Percentiles rank a stretch among this genome's conserved stretches.
These are phyloP conservation scores for Bombus ignitus DNA, from an alignment of 1,140 invertebrate genomes.

Conservation along the genomic window DNA sequence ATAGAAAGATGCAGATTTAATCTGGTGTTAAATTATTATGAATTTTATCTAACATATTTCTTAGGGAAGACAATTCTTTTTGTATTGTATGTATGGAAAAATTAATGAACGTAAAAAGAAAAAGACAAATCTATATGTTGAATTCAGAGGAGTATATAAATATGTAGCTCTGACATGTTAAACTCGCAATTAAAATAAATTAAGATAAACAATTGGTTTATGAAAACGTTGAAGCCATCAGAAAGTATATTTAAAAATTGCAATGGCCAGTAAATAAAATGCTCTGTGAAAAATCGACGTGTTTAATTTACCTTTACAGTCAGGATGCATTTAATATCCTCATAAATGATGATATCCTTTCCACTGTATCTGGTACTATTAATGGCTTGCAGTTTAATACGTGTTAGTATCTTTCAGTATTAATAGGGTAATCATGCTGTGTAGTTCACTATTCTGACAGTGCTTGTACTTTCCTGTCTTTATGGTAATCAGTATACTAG, in stretches of 20 bases:
- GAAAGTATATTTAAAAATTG: not conserved
- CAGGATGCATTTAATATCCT: not conserved
- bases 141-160: not conserved
- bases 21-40: not conserved
- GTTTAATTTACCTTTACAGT: not conserved
- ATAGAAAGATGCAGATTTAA: not conserved
- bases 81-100: not conserved
- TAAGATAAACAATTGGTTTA: not conserved
- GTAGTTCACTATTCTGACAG: conserved; percentile 42
- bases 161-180: not conserved
- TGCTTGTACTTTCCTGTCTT: conserved; percentile 1
- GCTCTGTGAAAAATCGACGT: not conserved
- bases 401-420: conserved; percentile 40
- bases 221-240: not conserved
- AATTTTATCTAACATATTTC: not conserved
- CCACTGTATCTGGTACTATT: not conserved
- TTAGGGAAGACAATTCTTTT: not conserved
- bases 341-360: not conserved
- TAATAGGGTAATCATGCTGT: conserved; percentile 49
- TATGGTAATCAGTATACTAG: not conserved
- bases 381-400: conserved; percentile 30
- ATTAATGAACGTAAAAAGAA: not conserved
- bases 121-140: not conserved
- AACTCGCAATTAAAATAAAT: not conserved
- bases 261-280: conserved; percentile 21